Percentiles rank a stretch among this genome's conserved stretches.
These are phyloP conservation scores for Polyergus mexicanus DNA, from an alignment of 1,140 invertebrate species.

Conservation along the genomic window DNA sequence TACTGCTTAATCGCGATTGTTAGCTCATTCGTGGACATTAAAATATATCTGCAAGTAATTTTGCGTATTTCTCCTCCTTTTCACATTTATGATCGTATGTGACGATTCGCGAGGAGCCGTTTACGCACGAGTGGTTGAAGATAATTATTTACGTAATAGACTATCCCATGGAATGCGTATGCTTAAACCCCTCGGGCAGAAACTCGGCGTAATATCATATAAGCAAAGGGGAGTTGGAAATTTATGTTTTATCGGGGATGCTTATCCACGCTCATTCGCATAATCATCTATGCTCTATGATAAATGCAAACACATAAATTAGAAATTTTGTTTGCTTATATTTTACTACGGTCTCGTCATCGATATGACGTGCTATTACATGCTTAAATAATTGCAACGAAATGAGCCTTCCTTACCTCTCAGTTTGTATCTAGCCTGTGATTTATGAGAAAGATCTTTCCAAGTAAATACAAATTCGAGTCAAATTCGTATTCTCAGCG, in stretches of 20 bases:
- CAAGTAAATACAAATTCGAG: background rate
- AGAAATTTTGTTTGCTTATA: slow-evolving; percentile 42
- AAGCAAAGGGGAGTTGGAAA: background rate
- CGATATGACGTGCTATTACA: slow-evolving; percentile 11
- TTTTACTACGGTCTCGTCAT: background rate
- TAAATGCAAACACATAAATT: slow-evolving; percentile 35
- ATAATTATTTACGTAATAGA: slow-evolving; percentile 50
- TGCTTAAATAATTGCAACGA: slow-evolving; percentile 11
- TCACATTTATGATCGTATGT: background rate
- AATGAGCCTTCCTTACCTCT: slow-evolving; percentile 27
- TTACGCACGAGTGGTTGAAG: background rate
- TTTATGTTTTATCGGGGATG: slow-evolving; percentile 9
- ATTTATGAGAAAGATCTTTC: slow-evolving; percentile 3
- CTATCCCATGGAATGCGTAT: background rate
- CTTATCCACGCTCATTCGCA: slow-evolving; percentile 7
- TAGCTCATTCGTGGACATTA: background rate
- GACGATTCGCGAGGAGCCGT: slow-evolving; percentile 3
- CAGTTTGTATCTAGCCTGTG: background rate
- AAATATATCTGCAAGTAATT: slow-evolving; percentile 37
- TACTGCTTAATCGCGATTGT: slow-evolving; percentile 10
- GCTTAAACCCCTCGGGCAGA: background rate
- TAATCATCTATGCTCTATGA: slow-evolving; percentile 41
- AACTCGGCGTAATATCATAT: background rate
- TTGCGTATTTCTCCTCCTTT: background rate
- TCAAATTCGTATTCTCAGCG: too few species aligned